A percentile compares a stretch with the other conserved stretches of the same genome.
phyloP scores from a whole-genome alignment of 2,888 invertebrate species.

The Pyrgus malvae region DNA sequence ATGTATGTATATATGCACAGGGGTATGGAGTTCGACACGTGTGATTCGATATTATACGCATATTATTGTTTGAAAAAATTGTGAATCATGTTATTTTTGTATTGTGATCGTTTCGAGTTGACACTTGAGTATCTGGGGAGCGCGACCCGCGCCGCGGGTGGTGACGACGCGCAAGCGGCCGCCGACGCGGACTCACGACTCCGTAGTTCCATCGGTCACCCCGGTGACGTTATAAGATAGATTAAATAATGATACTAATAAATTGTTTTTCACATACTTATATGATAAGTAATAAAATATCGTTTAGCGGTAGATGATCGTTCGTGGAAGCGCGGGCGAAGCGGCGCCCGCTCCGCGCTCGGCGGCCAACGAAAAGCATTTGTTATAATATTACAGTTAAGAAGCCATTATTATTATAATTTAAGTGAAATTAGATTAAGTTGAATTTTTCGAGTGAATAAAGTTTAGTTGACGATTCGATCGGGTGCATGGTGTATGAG shows the following conservation, averaged over 20 bases:
- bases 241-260: constrained; percentile 60
- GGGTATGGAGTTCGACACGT: constrained; percentile 65
- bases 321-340: constrained; percentile 44
- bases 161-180: constrained; percentile 41
- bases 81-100: constrained; percentile 74
- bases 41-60: constrained; percentile 63
- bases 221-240: constrained; percentile 52
- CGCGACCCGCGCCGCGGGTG: constrained; percentile 26
- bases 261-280: constrained; percentile 76
- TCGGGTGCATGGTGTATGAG: constrained; percentile 77
- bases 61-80: constrained; percentile 55
- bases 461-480: constrained; percentile 76
- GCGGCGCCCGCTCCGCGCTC: constrained; percentile 63
- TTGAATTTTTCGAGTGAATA: constrained; percentile 79
- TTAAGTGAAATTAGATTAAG: constrained; percentile 80
- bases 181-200: constrained; percentile 41
- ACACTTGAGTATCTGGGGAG: constrained; percentile 27
- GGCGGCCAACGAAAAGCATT: constrained; percentile 79
- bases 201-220: constrained; percentile 49
- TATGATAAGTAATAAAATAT: constrained; percentile 73
- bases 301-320: constrained; percentile 70
- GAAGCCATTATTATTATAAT: constrained; percentile 79
- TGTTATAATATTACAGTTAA: constrained; percentile 80
- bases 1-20: constrained; percentile 78
- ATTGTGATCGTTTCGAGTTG: constrained; percentile 58